phyloP scores from a whole-genome alignment of 2,888 invertebrate species.

The Dasypogon diadema region DNA sequence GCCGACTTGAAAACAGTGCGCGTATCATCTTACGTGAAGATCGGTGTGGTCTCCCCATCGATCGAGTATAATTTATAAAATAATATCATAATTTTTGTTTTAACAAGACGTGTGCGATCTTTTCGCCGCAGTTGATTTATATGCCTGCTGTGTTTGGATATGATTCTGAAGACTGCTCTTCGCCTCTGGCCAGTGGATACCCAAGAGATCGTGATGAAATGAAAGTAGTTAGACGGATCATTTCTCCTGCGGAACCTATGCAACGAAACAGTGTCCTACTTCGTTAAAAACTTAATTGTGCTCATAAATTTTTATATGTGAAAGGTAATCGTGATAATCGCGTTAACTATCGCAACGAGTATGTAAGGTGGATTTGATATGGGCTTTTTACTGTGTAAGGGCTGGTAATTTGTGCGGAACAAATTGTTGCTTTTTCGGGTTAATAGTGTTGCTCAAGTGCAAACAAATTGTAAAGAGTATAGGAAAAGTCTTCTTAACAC shows the following conservation, averaged over 20 bases:
- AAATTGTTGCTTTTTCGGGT: constrained; percentile 20
- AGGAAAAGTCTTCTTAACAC: not conserved
- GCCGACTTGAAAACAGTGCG: constrained; percentile 15
- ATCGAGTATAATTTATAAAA: not conserved
- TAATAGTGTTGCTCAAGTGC: constrained; percentile 31
- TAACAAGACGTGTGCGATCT: not conserved
- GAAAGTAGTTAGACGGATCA: constrained; percentile 42
- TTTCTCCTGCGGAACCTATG: constrained; percentile 35
- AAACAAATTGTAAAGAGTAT: constrained; percentile 2
- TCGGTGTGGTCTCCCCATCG: not conserved
- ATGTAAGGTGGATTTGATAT: not conserved
- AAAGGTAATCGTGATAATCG: constrained; percentile 43
- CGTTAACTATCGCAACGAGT: constrained; percentile 15
- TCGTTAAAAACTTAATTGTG: constrained; percentile 44
- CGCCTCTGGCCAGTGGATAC: not conserved
- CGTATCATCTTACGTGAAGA: not conserved
- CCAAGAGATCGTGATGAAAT: constrained; percentile 17
- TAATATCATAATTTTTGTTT: not conserved
- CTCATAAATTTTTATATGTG: constrained; percentile 47
- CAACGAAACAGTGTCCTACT: constrained; percentile 27
- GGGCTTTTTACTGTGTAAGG: constrained; percentile 17
- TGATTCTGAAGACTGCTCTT: not conserved
- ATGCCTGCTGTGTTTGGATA: not conserved
- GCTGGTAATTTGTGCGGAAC: constrained; percentile 30
- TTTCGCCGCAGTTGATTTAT: not conserved